These are phyloP conservation scores for Myrmecophaga tridactyla DNA, from an alignment of 2,113 vertebrate genomes.

Conservation along the genomic window DNA sequence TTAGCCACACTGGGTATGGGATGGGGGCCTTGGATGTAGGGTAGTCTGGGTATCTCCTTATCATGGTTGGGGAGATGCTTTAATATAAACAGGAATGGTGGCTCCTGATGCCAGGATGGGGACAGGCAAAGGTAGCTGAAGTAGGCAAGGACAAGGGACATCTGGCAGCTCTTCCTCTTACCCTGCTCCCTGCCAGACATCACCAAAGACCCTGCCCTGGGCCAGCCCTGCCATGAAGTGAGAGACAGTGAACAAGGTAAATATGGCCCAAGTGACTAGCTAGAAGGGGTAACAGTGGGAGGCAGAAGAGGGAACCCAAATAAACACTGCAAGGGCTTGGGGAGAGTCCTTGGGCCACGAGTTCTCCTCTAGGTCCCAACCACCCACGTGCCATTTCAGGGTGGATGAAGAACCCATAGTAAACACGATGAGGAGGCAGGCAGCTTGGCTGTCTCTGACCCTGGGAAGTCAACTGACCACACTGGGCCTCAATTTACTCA, in stretches of 20 bases:
- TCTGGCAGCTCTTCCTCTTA: neutral
- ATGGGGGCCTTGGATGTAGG: neutral
- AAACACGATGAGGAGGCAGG: neutral
- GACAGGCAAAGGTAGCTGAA: neutral
- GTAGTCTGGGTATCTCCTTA: neutral
- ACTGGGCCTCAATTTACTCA: neutral
- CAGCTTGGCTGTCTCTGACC: neutral
- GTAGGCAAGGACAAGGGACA: neutral
- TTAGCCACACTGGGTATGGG: no score
- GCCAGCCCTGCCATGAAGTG: neutral
- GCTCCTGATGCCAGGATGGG: neutral
- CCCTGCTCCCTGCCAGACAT: neutral
- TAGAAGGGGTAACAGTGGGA: neutral
- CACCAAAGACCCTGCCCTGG: neutral
- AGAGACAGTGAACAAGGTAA: neutral
- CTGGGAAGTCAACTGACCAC: neutral
- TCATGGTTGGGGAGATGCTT: neutral
- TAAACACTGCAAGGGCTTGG: neutral
- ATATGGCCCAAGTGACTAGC: neutral
- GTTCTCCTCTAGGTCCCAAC: no score
- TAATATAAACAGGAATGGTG: accelerated
- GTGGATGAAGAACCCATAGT: neutral
- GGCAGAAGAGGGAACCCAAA: accelerated
- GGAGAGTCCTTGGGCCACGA: neutral
- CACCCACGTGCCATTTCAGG: no score